Base-by-base conservation (phyloP, 2,113 vertebrate species). In the Dinomys branickii region DNA sequence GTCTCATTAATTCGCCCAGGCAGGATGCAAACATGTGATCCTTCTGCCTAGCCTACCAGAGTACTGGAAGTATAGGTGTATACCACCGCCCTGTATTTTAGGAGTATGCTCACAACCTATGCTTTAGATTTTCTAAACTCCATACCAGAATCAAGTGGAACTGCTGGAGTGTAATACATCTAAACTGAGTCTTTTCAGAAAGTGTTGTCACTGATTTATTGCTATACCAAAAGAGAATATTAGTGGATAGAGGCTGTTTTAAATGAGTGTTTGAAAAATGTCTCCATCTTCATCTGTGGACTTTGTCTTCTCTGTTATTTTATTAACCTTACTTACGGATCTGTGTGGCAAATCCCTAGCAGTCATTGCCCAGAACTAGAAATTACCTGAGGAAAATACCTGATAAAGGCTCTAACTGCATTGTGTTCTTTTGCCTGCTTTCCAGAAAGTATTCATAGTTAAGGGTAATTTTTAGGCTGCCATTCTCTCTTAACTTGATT, bases 81-180 rank as follows among this genome's bases (percentile, higher is more conserved):
- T 52, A 78, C 44, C 28, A 78, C 14, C 16, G 50, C 17, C 47
- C 30, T 19, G 58, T 20, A 3, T 85, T 92, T 85, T 52, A n/a
- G 24, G 19, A 82, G 5, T 44, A 16, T 1, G 33, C 12, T 69
- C 41, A 44, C 35, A 59, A 30, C 35, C 12, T 17, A 95, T 54
- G 81, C 20, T 90, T 85, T 67, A 88, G 24, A 80, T 80, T 95
- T 93, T 84, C 54, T 92, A 80, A 96, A 89, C 13, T 97, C 24
- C 17, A 56, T 75, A n/a, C 19, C 16, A 78, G 16, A 86, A 80
- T 91, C 47, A 80, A 44, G 26, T 91, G 77, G 30, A 82, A 91
- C 88, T 75, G 30, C 13, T 95, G 0, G 59, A 77, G 41, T 88
- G 35, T 65, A 77, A 47, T 63, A 54, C 82, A 63, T 19, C 20